Percentiles rank a stretch among this genome's conserved stretches.
Evolutionary conservation across 2,888 invertebrate species (phyloP).

Genomic region (Eremobia ochroleuca): DNA sequence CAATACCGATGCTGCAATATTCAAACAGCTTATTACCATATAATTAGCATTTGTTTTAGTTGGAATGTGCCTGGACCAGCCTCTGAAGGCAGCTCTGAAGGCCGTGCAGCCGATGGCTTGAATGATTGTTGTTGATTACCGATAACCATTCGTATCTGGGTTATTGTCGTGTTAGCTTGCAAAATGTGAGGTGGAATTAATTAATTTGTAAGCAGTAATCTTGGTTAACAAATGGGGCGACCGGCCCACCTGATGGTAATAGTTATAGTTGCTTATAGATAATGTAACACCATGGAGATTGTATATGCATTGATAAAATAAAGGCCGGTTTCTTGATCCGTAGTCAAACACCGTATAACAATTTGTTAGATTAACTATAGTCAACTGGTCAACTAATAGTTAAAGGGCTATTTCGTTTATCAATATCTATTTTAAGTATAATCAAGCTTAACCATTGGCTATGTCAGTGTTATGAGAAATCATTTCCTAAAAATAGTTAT

Average conservation of each 20-base stretch:
- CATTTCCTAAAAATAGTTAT: no score
- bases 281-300: constrained; percentile 4
- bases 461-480: no score
- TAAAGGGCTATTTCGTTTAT: no score
- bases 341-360: no score
- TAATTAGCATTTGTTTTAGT: constrained; percentile 72
- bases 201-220: constrained; percentile 43
- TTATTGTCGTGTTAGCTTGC: constrained; percentile 52
- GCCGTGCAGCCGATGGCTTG: constrained; percentile 63
- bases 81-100: constrained; percentile 70
- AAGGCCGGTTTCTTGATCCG: no score
- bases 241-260: constrained; percentile 9
- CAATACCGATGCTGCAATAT: constrained; percentile 62
- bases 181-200: constrained; percentile 56
- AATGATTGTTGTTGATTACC: constrained; percentile 65
- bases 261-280: neutral
- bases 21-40: constrained; percentile 69
- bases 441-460: no score
- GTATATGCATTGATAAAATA: neutral
- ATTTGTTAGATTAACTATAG: no score
- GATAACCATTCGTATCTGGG: constrained; percentile 59
- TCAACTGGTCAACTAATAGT: no score
- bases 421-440: no score
- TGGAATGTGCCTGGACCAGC: constrained; percentile 66
- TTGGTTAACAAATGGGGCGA: constrained; percentile 6